Base-by-base conservation (phyloP, 2,797 vertebrate species). In the Syngnathus acus region DNA sequence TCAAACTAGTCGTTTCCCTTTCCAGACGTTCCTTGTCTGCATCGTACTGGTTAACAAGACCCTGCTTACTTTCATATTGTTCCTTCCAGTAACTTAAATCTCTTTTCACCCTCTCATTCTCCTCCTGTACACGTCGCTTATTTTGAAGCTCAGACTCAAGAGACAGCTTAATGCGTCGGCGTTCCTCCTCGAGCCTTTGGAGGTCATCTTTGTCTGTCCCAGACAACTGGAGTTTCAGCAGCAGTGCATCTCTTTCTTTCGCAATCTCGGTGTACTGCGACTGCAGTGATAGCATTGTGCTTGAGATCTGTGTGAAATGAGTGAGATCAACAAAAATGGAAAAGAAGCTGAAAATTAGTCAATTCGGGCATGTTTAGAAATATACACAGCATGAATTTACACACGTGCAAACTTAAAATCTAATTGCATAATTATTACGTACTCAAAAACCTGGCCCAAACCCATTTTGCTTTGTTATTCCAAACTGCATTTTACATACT, bases 81-180 rank as follows among this genome's bases (percentile, higher is more conserved):
- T 88, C 92, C 79, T 95, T 97, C 94, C 94, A 98, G 67, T 95
- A 91, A 77, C 82, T 90, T 61, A 94, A 87, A 68, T 99, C 95
- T 37, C 88, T 94, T 78, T 92, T 90, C 69, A 93, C 85, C 76
- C 91, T 92, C 7, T 95, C 93, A 4, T 92, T 94, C 80, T 99
- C 96, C 17, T 93, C 92, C 81, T 94, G 91, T 6, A 96, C 75
- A 21, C 87, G 90, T 50, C 93, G 90, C 76, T 94, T 97, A 74
- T 89, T 80, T 58, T 89, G 87, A 47, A 85, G 67, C 70, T 98
- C 95, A 1, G 93, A 86, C 47, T 98, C 94, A 2, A 95, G 79
- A 0, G 91, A 87, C 26, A 91, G 68, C 75, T 94, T 98, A 62
- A 92, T 77, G 0, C 84, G 90, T 68, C 70, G 91, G 71, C 96